Evolutionary conservation across 2,888 invertebrate species (phyloP).

Genomic region (Leucophenga maculata): DNA sequence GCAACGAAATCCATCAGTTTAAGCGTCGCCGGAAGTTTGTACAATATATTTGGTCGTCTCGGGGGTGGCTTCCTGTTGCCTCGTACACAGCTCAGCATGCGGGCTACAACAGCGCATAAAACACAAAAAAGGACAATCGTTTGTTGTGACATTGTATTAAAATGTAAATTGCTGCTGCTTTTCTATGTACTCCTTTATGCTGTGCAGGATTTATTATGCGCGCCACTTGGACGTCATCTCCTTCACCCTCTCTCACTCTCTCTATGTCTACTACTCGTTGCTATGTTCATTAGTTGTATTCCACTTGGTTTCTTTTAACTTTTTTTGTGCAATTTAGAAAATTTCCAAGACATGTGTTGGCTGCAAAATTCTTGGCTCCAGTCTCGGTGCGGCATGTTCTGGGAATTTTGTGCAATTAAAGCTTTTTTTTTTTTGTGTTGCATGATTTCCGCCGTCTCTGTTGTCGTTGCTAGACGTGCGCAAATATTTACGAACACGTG

Average conservation of each 20-base stretch:
- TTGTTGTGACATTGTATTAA: conserved; percentile 56
- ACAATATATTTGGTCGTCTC: not conserved
- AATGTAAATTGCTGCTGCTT: conserved; percentile 29
- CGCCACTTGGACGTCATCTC: conserved; percentile 15
- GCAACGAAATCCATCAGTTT: conserved; percentile 46
- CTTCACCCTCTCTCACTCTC: conserved; percentile 13
- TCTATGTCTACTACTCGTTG: conserved; percentile 43
- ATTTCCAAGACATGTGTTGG: too few relatives aligned
- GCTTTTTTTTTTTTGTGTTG: not conserved
- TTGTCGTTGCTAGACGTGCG: conserved; percentile 28
- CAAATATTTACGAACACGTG: conserved; percentile 58
- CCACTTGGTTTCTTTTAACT: conserved; percentile 9
- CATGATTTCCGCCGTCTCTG: conserved; percentile 11
- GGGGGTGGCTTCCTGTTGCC: conserved; percentile 53
- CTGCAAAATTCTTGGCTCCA: too few relatives aligned
- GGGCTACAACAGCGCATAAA: conserved; percentile 34
- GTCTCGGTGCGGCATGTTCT: conserved; percentile 33
- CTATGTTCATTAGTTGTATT: conserved; percentile 27
- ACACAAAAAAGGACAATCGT: conserved; percentile 58
- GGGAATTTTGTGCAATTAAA: conserved; percentile 1
- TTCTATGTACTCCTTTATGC: conserved; percentile 30
- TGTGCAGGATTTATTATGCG: conserved; percentile 19
- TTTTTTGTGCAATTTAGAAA: conserved; percentile 26
- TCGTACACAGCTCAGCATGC: conserved; percentile 44
- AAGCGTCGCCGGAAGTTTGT: conserved; percentile 52